These are phyloP conservation scores for Columba janthina DNA, from an alignment of 2,113 vertebrate species.

Conservation along the genomic window DNA sequence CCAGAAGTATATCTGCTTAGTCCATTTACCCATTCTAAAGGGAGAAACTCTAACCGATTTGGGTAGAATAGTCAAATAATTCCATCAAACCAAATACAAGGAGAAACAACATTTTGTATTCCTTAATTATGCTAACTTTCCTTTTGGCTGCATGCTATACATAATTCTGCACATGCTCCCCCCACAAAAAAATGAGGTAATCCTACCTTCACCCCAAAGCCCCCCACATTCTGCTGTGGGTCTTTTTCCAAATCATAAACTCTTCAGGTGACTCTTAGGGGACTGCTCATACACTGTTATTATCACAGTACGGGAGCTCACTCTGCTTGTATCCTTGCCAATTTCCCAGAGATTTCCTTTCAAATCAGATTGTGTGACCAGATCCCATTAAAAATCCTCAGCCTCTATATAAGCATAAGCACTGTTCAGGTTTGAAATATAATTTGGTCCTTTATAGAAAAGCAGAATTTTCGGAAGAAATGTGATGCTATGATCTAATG, in stretches of 20 bases:
- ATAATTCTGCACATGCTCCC: background rate
- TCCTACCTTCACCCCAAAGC: background rate
- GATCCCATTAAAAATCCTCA: background rate
- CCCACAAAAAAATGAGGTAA: background rate
- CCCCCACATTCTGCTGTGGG: accelerated
- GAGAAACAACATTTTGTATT: background rate
- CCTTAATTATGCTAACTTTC: background rate
- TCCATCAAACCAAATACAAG: background rate
- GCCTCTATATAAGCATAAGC: background rate
- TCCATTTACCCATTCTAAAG: background rate
- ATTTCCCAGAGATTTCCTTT: background rate
- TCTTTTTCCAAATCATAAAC: background rate
- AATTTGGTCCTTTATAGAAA: background rate
- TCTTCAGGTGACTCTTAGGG: background rate
- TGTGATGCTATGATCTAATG: constrained; percentile 17
- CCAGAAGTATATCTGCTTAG: background rate
- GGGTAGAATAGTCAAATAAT: background rate
- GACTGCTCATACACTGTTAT: background rate
- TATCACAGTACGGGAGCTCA: background rate
- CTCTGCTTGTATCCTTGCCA: background rate
- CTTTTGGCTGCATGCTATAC: background rate
- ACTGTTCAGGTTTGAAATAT: background rate
- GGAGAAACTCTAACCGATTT: background rate
- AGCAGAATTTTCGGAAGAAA: constrained; percentile 18
- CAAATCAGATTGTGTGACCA: background rate